Evolutionary conservation across 2,797 vertebrate species (phyloP).

Genomic region (Rhinichthys osculus): DNA sequence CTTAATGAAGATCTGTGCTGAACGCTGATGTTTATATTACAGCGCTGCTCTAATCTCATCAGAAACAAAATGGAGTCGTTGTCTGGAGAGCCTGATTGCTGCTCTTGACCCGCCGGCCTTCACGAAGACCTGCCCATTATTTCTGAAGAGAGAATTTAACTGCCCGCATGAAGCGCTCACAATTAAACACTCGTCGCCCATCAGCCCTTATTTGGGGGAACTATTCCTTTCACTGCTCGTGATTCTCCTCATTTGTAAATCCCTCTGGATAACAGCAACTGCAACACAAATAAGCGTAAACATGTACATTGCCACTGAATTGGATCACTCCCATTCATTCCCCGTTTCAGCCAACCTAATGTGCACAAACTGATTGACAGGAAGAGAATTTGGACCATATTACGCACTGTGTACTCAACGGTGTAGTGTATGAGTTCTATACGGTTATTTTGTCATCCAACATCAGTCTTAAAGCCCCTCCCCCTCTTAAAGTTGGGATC

Average conservation of each 20-base stretch:
- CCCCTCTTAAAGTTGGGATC: not conserved
- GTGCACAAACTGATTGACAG: not conserved
- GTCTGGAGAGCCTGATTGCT: conserved; percentile 65
- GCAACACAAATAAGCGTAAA: not conserved
- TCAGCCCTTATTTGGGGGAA: not conserved
- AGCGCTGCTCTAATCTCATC: not conserved
- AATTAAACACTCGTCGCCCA: conserved; percentile 67
- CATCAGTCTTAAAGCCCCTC: not conserved
- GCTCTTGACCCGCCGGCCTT: conserved; percentile 69
- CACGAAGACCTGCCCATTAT: conserved; percentile 71
- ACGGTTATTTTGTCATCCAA: not conserved
- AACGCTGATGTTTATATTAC: conserved; percentile 33
- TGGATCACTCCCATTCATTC: too few species aligned
- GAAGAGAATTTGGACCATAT: not conserved
- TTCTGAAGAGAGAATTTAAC: conserved; percentile 74
- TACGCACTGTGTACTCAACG: not conserved
- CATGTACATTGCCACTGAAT: not conserved
- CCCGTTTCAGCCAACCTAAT: not conserved
- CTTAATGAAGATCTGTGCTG: conserved; percentile 24
- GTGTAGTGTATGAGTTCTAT: not conserved
- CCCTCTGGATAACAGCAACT: not conserved
- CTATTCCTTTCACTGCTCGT: not conserved
- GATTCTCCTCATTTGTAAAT: not conserved
- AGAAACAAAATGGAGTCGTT: conserved; percentile 48
- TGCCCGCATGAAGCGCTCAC: conserved; percentile 65